Evolutionary conservation across 1,140 invertebrate species (phyloP).

Genomic region (Atta colombica): DNA sequence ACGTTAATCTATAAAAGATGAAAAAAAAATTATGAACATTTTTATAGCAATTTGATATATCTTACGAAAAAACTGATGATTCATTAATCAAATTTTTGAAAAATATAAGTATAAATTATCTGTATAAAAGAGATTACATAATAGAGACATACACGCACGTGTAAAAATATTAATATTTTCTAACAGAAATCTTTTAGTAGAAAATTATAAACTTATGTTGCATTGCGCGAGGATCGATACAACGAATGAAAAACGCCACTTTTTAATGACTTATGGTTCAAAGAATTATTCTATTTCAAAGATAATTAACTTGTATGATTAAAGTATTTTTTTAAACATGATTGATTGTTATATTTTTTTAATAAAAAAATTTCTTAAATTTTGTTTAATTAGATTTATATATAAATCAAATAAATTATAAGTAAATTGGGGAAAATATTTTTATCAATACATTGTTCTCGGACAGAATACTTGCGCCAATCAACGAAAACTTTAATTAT

Average conservation of each 20-base stretch:
- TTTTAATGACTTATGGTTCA: conserved; percentile 30
- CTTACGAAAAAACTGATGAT: not conserved
- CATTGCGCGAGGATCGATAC: conserved; percentile 48
- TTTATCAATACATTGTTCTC: not conserved
- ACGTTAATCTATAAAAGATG: not conserved
- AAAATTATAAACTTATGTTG: conserved; percentile 25
- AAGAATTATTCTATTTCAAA: not conserved
- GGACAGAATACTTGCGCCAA: conserved; percentile 5
- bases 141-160: too few relatives aligned
- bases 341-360: not conserved
- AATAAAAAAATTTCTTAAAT: not conserved
- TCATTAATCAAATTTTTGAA: conserved; percentile 15
- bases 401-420: conserved; percentile 5
- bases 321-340: not conserved
- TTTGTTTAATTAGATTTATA: not conserved
- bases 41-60: not conserved
- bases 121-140: too few relatives aligned
- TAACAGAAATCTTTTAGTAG: not conserved
- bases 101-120: not conserved
- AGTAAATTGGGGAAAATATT: not conserved
- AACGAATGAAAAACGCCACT: conserved; percentile 58
- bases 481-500: conserved; percentile 29
- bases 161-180: not conserved
- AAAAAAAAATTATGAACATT: not conserved
- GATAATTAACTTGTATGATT: not conserved